Base-by-base conservation (phyloP, 2,113 vertebrate genomes). In the Cisticola juncidis region DNA sequence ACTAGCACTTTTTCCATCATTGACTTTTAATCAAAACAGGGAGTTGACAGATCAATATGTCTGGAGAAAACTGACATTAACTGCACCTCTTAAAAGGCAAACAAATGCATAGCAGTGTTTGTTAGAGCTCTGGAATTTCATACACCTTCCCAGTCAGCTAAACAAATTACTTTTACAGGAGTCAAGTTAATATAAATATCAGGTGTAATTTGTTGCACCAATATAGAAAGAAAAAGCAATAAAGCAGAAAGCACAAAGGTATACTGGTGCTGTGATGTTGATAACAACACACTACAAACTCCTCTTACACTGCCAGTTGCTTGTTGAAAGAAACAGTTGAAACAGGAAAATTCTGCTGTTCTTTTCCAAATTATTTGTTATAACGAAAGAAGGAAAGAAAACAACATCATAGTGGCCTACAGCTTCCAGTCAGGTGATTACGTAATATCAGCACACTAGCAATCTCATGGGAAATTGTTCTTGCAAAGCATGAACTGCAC, bases 221-320 rank as follows among this genome's bases (percentile, higher is more conserved):
- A 77, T 57, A 81, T 3, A 4, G n/a, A 84, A 92, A 78, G 58
- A 73, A 87, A 87, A 81, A 56, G 7, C 35, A 74, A 78, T 51
- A 45, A 69, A 56, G 9, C 16, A 10, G 21, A 70, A 90, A 47
- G 47, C 13, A 73, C 57, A 65, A 80, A 73, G 20, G 6, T 2
- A 0, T 56, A 86, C 31, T 6, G 1, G 26, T 50, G 31, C n/a
- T 26, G 13, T 0, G 0, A 33, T 42, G 25, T 25, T 51, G 53
- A 76, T 3, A 11, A 42, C 8, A 72, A 84, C 29, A 69, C 22
- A n/a, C 26, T 3, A 74, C 10, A 47, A 47, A 84, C 20, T 48
- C 57, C 23, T 61, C 16, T 57, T 42, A 72, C 2, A 6, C 6
- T 42, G 69, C 12, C n/a, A 47, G 26, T 2, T 66, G 16, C 38